Evolutionary conservation across 2,888 invertebrate genomes (phyloP).

Genomic region (Lottia scabra): DNA sequence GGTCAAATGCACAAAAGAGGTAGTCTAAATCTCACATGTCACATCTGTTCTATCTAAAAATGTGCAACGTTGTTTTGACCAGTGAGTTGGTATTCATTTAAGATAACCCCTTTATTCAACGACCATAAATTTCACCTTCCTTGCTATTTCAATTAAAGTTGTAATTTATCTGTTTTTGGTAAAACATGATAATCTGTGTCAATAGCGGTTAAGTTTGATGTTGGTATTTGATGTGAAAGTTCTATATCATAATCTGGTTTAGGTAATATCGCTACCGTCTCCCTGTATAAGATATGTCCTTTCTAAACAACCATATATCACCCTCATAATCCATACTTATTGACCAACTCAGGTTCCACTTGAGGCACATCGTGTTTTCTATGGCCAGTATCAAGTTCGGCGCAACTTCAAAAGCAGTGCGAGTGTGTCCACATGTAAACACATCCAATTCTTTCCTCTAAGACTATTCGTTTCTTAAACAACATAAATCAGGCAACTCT

Average conservation of each 20-base stretch:
- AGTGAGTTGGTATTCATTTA: no score
- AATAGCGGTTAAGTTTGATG: not conserved
- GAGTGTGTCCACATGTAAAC: slow-evolving; percentile 4
- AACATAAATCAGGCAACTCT: slow-evolving; percentile 2
- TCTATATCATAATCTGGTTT: no score
- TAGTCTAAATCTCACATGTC: no score
- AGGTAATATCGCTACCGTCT: not conserved
- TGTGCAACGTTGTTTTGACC: no score
- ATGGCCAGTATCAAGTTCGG: not conserved
- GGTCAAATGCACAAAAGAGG: no score
- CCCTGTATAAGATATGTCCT: not conserved
- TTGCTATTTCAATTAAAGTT: not conserved
- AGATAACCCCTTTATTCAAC: no score
- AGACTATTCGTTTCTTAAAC: not conserved
- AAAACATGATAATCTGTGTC: not conserved
- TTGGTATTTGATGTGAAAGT: not conserved
- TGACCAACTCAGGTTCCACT: not conserved
- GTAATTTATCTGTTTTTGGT: not conserved
- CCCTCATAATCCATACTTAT: slow-evolving; percentile 2
- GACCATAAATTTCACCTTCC: not conserved
- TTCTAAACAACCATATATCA: not conserved
- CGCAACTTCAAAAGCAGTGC: not conserved
- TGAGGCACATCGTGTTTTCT: not conserved
- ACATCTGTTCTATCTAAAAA: no score
- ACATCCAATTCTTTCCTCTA: not conserved